Evolutionary conservation across 1,140 invertebrate genomes (phyloP).

Genomic region (Caenorhabditis latens): DNA sequence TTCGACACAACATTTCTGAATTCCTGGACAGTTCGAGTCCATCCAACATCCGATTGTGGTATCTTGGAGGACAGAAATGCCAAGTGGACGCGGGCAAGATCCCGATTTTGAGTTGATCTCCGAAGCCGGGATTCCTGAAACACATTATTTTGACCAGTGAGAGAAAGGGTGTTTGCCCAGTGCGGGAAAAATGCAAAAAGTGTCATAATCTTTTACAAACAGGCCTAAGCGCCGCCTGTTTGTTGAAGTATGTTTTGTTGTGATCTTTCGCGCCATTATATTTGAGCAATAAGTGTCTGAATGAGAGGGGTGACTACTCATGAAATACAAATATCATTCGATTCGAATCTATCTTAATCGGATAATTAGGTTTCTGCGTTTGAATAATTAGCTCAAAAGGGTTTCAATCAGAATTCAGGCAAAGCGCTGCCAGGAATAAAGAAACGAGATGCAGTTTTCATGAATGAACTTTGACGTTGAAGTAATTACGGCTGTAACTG

Average conservation of each 20-base stretch:
- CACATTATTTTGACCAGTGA: background rate
- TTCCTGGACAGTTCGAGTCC: conserved; percentile 68
- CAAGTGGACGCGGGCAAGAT: conserved; percentile 67
- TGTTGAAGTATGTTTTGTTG: conserved; percentile 24
- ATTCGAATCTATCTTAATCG: too few relatives aligned
- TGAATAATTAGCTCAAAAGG: too few relatives aligned
- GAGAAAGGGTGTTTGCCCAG: background rate
- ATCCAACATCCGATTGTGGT: conserved; percentile 68
- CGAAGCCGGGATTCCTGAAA: conserved; percentile 68
- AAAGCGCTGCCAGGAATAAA: too few relatives aligned
- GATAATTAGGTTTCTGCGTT: too few relatives aligned
- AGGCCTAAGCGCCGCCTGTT: background rate
- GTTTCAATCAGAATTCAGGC: too few relatives aligned
- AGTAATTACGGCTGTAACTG: too few relatives aligned
- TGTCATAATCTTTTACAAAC: conserved; percentile 53
- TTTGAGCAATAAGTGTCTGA: background rate
- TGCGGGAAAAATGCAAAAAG: conserved; percentile 13
- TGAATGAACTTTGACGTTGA: too few relatives aligned
- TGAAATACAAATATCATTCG: background rate
- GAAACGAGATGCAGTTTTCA: too few relatives aligned
- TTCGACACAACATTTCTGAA: conserved; percentile 69
- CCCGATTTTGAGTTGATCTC: conserved; percentile 69
- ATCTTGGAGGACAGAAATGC: conserved; percentile 67
- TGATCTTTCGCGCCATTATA: conserved; percentile 42
- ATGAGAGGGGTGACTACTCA: background rate